Evolutionary conservation across 2,113 vertebrate species (phyloP), one percentile per base, ranked within the genome.

Genomic region (Scomber scombrus): DNA sequence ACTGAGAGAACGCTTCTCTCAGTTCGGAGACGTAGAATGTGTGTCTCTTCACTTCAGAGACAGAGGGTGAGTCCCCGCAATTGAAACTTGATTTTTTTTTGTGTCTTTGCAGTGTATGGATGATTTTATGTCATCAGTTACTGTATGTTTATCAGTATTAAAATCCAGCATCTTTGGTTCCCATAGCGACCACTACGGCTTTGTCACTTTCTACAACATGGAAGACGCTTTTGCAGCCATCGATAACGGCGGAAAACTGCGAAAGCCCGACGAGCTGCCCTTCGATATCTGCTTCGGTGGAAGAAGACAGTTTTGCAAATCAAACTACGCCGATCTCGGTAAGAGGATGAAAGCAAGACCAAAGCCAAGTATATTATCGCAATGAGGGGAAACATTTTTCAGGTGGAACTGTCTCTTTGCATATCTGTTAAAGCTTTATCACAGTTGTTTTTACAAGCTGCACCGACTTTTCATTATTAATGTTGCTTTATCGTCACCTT

Each of bases 221-320:
- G 92, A 96, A 29, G 96, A 97, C 46, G 97, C 97, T 14, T 97
- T 97, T 19, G 94, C 96, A 0, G 97, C 97, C 81, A 97, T 99
- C 0, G 97, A 98, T 82, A 97, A 97, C 0, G 97, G 97, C 11
- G 94, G 95, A 69, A 96, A 97, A 73, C 89, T 98, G 74, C 93
- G 96, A 46, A 94, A 90, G 55, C 96, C 96, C 0, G 94, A 97
- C 0, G 97, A 99, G 85, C 94, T 97, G 81, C 97, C 97, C 3
- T 97, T 98, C 0, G 97, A 98, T 87, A 93, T 98, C 47, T 97
- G 97, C 92, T 99, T 98, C 0, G 97, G 97, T 0, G 97, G 97
- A 60, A 96, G 97, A 18, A 84, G 97, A 65, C 97, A 97, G 87
- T 98, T 98, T 94, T 99, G 97, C 92, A 96, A 95, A 66, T 96